Conservation (phyloP, 2,888 invertebrate genomes). For the Archips crataeganus region DNA sequence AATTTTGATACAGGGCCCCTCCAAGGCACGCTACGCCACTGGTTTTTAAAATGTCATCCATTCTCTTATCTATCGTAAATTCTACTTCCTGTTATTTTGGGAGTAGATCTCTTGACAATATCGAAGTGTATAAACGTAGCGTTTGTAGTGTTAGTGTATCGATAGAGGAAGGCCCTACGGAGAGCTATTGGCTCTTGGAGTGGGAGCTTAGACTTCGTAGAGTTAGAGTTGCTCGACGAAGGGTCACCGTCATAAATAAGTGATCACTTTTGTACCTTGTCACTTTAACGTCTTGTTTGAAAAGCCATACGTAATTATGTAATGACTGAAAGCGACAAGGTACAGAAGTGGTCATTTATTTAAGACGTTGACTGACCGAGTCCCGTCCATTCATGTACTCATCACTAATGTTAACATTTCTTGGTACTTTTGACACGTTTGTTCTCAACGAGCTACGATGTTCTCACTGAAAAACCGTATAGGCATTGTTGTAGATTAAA, state of each 20-base stretch:
- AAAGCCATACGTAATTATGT: no score
- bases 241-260: no score
- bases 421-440: no score
- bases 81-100: conserved; percentile 38
- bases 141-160: conserved; percentile 6
- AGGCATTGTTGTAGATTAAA: no score
- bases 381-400: conserved; percentile 17
- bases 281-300: no score
- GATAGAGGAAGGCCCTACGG: neutral
- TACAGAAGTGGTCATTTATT: no score
- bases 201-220: neutral
- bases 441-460: no score
- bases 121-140: conserved; percentile 27
- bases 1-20: no score
- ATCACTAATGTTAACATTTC: neutral
- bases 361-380: neutral
- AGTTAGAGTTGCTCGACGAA: neutral
- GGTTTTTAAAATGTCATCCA: neutral
- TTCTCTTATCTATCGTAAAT: neutral
- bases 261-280: no score
- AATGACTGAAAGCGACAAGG: no score
- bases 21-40: neutral
- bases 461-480: no score
- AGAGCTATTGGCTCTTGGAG: neutral
- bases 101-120: conserved; percentile 37